Evolutionary conservation across 2,113 vertebrate genomes (phyloP).

Genomic region (Lethenteron camtschaticum): DNA sequence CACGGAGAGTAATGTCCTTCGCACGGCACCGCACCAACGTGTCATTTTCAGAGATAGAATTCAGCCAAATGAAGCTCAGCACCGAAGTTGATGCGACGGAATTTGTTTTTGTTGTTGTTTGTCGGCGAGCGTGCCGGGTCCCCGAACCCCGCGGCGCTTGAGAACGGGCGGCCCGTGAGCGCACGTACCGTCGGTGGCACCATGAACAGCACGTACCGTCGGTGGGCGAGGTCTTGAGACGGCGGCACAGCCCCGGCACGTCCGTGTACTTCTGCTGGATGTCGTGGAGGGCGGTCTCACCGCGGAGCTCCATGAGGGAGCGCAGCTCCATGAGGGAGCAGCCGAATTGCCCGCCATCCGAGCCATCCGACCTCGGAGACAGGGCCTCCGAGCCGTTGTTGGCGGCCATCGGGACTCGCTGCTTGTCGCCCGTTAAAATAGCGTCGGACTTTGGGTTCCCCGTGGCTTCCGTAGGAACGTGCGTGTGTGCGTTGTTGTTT

Average conservation of each 20-base stretch:
- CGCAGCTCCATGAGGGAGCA: conserved; percentile 46
- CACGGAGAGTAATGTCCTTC: too few species aligned
- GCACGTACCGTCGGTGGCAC: conserved; percentile 27
- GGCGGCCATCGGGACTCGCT: too few species aligned
- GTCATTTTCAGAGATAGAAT: too few species aligned
- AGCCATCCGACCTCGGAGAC: too few species aligned
- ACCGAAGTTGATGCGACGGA: not conserved
- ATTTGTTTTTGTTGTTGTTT: not conserved
- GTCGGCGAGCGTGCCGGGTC: accelerated
- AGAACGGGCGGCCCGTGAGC: not conserved
- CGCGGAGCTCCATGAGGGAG: conserved; percentile 63
- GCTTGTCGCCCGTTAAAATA: too few species aligned
- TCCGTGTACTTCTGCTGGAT: conserved; percentile 38
- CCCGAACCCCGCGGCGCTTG: not conserved
- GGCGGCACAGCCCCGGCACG: conserved; percentile 49
- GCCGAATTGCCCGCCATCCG: conserved; percentile 54
- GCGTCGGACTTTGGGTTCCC: too few species aligned
- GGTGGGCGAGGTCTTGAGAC: conserved; percentile 58
- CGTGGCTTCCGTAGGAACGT: too few species aligned
- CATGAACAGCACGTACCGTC: conserved; percentile 38
- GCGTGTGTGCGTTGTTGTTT: too few species aligned
- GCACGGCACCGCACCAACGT: too few species aligned
- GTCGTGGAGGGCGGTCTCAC: conserved; percentile 37
- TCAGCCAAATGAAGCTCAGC: too few species aligned
- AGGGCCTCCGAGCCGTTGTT: too few species aligned